Conservation (phyloP, 2,113 vertebrate genomes). For the Archocentrus centrarchus region DNA sequence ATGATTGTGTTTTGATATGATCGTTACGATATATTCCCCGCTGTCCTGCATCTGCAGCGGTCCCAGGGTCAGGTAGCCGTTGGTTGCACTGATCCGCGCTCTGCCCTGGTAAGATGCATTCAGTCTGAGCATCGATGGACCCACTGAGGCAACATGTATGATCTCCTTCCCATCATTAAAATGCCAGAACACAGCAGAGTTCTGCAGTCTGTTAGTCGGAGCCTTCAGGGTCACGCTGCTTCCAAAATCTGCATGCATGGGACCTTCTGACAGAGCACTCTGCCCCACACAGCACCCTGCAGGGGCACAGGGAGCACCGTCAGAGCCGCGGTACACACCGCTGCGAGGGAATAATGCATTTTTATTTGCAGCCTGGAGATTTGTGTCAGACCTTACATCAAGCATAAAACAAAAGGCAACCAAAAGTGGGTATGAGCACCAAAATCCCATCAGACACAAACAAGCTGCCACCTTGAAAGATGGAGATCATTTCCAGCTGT, state of each 20-base stretch:
- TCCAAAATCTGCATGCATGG: constrained; percentile 25
- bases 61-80: constrained; percentile 16
- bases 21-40: constrained; percentile 35
- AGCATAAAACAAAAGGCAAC: too few species aligned
- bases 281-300: constrained; percentile 10
- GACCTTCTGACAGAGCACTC: constrained; percentile 7
- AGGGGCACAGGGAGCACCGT: not conserved
- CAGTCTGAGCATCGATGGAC: fast-evolving
- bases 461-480: too few species aligned
- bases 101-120: fast-evolving
- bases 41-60: not conserved
- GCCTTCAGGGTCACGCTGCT: constrained; percentile 16
- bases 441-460: too few species aligned
- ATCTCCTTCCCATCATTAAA: fast-evolving
- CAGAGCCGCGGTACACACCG: not conserved
- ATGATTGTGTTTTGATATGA: fast-evolving
- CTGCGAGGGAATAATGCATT: too few species aligned
- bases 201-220: fast-evolving
- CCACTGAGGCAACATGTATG: fast-evolving
- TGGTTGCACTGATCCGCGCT: not conserved
- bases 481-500: too few species aligned
- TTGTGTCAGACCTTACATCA: too few species aligned
- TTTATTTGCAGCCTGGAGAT: too few species aligned
- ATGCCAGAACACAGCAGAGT: not conserved
- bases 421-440: too few species aligned